Base-by-base conservation (phyloP, 1,140 invertebrate species). In the Cydia fagiglandana region DNA sequence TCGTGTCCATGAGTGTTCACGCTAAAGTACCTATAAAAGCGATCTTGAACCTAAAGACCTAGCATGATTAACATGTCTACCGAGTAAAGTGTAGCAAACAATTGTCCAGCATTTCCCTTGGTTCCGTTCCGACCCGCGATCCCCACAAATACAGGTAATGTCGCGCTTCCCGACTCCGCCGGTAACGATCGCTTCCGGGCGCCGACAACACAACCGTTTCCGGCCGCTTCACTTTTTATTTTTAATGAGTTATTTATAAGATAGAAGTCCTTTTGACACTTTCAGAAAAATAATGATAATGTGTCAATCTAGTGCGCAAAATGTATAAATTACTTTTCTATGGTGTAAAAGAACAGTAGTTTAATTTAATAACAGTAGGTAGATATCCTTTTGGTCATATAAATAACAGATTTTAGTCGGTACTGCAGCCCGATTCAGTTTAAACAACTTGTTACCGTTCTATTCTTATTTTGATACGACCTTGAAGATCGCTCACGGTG, bases 151-250 rank as follows among this genome's bases (percentile, higher is more conserved):
- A 53, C 17, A 50, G 47, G 50, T 53, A 53, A 53, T 53, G 50
- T 17, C 50, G 50, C 10, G 38, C 4, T 53, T 53, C 45, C 45
- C 12, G 45, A n/a, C 50, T n/a, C 12, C 47, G 50, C 50, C 50
- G 50, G n/a, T 53, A 53, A 53, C 17, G 50, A 53, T 53, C 50
- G 50, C 50, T 53, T 53, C 50, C 50, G 50, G 50, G 9, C 50
- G 4, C 50, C 50, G 47, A 15, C 47, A 53, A 53, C 50, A 13
- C 50, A n/a, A 12, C 50, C 15, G 15, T 53, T 53, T 53, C 50
- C 50, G 50, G n/a, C 15, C 50, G n/a, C 50, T 53, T 53, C 50
- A 53, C 50, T 53, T 53, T 53, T 53, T n/a, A 53, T n/a, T 50
- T 17, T 53, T 6, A n/a, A 53, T 53, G 15, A n/a, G 50, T 17